These are phyloP conservation scores for Hyperoplus lanceolatus DNA, from an alignment of 2,797 vertebrate genomes.

Conservation along the genomic window DNA sequence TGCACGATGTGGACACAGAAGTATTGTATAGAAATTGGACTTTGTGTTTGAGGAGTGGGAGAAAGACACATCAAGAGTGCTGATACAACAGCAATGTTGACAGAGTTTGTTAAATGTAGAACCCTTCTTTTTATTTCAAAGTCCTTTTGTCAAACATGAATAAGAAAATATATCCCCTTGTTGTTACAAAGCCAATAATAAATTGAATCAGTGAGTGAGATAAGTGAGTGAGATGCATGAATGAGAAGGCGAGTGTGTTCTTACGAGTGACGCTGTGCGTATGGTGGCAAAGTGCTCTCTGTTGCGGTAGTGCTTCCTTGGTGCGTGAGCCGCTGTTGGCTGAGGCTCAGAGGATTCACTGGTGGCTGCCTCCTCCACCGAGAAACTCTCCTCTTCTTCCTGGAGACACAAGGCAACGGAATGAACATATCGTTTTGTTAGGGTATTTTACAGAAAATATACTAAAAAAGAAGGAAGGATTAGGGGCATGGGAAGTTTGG, in stretches of 20 bases:
- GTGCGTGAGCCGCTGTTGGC: conserved; percentile 88
- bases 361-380: conserved; percentile 89
- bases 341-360: conserved; percentile 90
- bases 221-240: neutral
- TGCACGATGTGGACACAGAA: conserved; percentile 58
- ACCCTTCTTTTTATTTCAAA: neutral
- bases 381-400: conserved; percentile 94
- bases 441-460: neutral
- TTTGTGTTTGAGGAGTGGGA: neutral
- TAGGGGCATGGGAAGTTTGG: neutral
- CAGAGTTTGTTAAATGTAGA: neutral
- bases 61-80: neutral
- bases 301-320: conserved; percentile 96
- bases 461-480: neutral
- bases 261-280: conserved; percentile 95
- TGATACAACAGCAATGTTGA: neutral
- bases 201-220: neutral
- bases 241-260: conserved; percentile 47
- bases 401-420: conserved; percentile 38
- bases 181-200: neutral
- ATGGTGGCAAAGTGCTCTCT: conserved; percentile 99
- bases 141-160: neutral
- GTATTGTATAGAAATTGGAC: neutral
- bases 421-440: conserved; percentile 16
- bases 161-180: neutral